A percentile compares a stretch with the other conserved stretches of the same genome.
Evolutionary conservation across 1,140 invertebrate genomes (phyloP).

Genomic region (Armadillidium nasatum): DNA sequence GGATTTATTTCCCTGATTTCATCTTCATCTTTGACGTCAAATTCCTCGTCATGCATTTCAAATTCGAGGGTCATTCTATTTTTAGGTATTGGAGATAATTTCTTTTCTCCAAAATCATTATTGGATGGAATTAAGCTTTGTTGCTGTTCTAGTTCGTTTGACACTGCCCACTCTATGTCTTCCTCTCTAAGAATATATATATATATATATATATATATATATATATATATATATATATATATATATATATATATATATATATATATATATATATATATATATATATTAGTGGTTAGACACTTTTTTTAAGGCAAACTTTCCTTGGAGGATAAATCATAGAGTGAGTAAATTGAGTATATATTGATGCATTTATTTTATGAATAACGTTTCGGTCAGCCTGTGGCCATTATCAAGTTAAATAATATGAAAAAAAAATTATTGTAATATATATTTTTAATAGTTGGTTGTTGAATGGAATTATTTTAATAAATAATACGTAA

Average conservation of each 20-base stretch:
- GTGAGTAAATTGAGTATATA: too few species aligned
- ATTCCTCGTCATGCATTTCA: background rate
- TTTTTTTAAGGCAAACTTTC: too few species aligned
- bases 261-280: background rate
- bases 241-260: constrained; percentile 1
- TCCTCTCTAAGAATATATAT: constrained; percentile 15
- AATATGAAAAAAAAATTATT: too few species aligned
- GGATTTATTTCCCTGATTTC: too few species aligned
- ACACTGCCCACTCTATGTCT: constrained; percentile 15
- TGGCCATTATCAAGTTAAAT: too few species aligned
- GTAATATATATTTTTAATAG: too few species aligned
- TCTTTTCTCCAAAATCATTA: background rate
- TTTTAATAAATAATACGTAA: too few species aligned
- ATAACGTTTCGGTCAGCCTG: too few species aligned
- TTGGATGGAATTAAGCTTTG: constrained; percentile 10
- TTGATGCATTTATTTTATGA: too few species aligned
- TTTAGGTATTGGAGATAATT: background rate
- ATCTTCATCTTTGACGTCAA: background rate
- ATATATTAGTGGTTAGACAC: too few species aligned
- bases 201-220: constrained; percentile 16
- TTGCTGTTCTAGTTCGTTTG: constrained; percentile 5
- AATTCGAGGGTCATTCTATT: background rate
- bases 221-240: constrained; percentile 2
- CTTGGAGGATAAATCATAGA: too few species aligned
- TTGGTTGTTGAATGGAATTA: too few species aligned